Base-by-base conservation (phyloP, 2,888 invertebrate species). In the Balanococcus diminutus region DNA sequence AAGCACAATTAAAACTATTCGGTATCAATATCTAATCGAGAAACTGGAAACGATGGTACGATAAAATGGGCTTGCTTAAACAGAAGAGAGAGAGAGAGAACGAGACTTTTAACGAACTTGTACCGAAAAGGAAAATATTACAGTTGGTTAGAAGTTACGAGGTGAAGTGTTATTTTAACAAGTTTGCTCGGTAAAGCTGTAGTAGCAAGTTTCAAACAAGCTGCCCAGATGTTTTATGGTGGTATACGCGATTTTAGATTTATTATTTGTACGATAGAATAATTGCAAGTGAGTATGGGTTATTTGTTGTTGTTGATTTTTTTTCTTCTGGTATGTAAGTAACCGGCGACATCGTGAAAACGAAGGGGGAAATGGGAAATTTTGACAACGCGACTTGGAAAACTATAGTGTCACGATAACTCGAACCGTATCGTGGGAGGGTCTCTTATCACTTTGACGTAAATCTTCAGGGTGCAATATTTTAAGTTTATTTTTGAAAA, bases 401-500 rank as follows among this genome's bases (percentile, higher is more conserved):
- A n/a, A 72, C 22, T 9, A 19, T 11, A 22, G 36, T 42, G 42
- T 42, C 42, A 42, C 14, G 42, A 42, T 14, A 16, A 42, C 42
- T 36, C 8, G 8, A 3, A 36, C 8, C 8, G 36, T 36, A 36
- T 8, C 36, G 3, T 8, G 8, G 36, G 4, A 5, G 4, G 8
- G 36, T 3, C 36, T 5, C 14, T 14, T 42, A 42, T 42, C 42
- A 16, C 42, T 42, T 72, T 72, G 72, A 28, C 72, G 72, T 16
- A 25, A 42, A 42, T 72, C 72, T 72, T 72, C 8, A 14, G 72
- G 72, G 28, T 72, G 31, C 72, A 72, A 72, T 72, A 16, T 72
- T 72, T 72, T 28, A 72, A 72, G 72, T 72, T 72, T 72, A 72
- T 72, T 25, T 72, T 72, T 72, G 72, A 72, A 46, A 82, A 82